Base-by-base conservation (phyloP, 2,888 invertebrate genomes). In the Ophion costatus region DNA sequence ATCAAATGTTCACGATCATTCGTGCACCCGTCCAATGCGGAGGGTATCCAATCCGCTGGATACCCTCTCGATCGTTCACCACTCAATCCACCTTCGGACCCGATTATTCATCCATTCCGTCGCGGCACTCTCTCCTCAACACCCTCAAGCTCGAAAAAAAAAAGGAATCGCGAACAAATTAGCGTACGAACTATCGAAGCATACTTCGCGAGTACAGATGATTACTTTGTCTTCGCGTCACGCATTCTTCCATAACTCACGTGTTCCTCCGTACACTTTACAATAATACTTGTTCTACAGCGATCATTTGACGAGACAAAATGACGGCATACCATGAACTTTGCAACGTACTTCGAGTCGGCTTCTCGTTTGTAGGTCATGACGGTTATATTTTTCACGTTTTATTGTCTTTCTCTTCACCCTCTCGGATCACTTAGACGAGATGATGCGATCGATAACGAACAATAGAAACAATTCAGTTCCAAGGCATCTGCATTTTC, bases 191-290 rank as follows among this genome's bases (percentile, higher is more conserved):
- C 57, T 70, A 77, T 17, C 51, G 76, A 45, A 76, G 22, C 75
- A 76, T 80, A 85, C 76, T 76, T 67, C 59, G 22, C 70, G 76
- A 66, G 59, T 85, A 85, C 82, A 82, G 67, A 45, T 63, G 57
- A 80, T 66, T 14, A 29, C 61, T 51, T 20, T 64, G 57, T 59
- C 56, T 69, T 70, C 64, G 59, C 74, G 69, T 75, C 80, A 85
- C 82, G 79, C 85, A 85, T 76, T 70, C 84, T 67, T 66, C 74
- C 74, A 74, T 73, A 79, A 61, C 82, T 74, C 84, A 66, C 56
- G 79, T 51, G 38, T 75, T 42, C 61, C 57, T 73, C 63, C n/a
- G 38, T 24, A 85, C 82, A 82, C 66, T 82, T 77, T 73, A 80
- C 85, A 85, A 85, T 66, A 56, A 51, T 63, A 63, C 67, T 51